Conservation (phyloP, 2,113 vertebrate genomes). For the Echinops telfairi region DNA sequence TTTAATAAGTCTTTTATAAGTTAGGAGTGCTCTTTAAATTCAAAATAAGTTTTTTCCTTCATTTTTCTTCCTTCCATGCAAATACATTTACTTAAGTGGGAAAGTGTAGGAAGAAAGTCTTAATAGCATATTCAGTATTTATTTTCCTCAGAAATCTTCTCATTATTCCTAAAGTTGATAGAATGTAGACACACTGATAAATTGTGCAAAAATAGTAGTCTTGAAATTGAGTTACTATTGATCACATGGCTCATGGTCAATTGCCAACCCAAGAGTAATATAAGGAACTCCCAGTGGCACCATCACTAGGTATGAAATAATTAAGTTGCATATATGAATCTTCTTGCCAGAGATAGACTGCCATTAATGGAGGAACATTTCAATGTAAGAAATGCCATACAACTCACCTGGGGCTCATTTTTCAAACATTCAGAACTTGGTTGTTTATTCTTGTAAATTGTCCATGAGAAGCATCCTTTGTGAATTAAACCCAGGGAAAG, state of each 20-base stretch:
- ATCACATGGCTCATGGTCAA: neutral
- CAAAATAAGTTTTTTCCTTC: neutral
- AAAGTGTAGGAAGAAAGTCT: neutral
- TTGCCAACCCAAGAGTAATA: neutral
- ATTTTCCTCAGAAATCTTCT: neutral
- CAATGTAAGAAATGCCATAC: neutral
- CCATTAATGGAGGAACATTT: neutral
- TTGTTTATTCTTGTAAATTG: constrained; percentile 65
- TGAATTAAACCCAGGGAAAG: constrained; percentile 46
- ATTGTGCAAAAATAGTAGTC: neutral
- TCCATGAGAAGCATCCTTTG: constrained; percentile 3
- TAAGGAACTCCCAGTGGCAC: neutral
- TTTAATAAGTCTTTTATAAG: neutral
- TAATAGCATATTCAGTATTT: neutral
- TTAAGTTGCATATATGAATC: neutral
- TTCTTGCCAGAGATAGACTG: neutral
- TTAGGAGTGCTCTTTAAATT: neutral
- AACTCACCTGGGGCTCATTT: constrained; percentile 30
- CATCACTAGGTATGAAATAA: neutral
- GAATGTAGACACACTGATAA: neutral
- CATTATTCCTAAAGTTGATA: neutral
- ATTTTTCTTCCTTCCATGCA: neutral
- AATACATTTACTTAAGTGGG: neutral
- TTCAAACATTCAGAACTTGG: constrained; percentile 21
- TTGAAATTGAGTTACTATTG: neutral